These are phyloP conservation scores for Tenebrosternarchus preto DNA, from an alignment of 2,113 vertebrate species.

Conservation along the genomic window DNA sequence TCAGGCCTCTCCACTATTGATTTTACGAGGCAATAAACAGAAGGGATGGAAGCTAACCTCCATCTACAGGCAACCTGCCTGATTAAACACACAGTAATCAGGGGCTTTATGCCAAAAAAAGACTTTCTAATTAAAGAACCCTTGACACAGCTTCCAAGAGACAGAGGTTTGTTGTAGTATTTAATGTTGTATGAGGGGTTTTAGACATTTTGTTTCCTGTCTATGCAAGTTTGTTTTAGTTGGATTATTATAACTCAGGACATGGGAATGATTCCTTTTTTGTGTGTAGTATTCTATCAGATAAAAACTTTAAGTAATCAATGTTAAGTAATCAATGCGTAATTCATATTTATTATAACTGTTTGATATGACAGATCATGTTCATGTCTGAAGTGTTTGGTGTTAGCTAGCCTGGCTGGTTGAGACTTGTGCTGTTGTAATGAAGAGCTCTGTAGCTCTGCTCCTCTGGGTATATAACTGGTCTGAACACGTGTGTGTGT, in stretches of 20 bases:
- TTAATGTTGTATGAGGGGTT: not conserved
- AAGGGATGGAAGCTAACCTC: constrained; percentile 4
- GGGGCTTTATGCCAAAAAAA: not conserved
- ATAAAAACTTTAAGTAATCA: not conserved
- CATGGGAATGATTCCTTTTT: not conserved
- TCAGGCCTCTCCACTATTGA: constrained; percentile 19
- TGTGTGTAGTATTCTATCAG: not conserved
- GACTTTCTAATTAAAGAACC: constrained; percentile 38
- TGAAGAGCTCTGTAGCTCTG: not conserved
- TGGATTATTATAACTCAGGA: not conserved
- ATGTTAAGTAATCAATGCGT: not conserved
- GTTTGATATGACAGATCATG: not conserved
- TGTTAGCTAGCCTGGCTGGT: not conserved
- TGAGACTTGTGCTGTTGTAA: not conserved
- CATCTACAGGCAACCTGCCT: constrained; percentile 32
- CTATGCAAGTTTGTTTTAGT: constrained; percentile 1
- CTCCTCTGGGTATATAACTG: not conserved
- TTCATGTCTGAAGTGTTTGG: not conserved
- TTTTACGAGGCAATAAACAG: constrained; percentile 26
- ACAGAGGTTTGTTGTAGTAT: not conserved
- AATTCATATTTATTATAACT: not conserved
- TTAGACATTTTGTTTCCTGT: not conserved
- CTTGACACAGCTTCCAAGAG: not conserved
- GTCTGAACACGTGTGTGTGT: not conserved
- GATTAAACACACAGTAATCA: constrained; percentile 36